Evolutionary conservation across 1,140 invertebrate genomes (phyloP), one percentile per base, ranked within the genome.

Genomic region (roundworm (Caenorhabditis elegans)): DNA sequence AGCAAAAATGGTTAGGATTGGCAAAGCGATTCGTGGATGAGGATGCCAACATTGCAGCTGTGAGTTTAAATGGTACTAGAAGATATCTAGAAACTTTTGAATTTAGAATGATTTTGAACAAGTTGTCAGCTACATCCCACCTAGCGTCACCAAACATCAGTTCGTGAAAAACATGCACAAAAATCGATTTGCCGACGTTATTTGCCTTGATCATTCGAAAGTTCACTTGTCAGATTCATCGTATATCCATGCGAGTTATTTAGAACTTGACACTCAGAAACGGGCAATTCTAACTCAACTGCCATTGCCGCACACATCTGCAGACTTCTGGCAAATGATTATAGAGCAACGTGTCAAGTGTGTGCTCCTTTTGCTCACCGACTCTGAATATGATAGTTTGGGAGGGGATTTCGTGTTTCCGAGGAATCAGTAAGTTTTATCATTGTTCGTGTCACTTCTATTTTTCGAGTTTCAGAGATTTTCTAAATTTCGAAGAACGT

Each of bases 251-350:
- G 78, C 78, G 1, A 79, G 19, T 55, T 70, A n/a, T 8, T 36
- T 79, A 2, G 55, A 79, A 8, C 6, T 79, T 34, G 36, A 51
- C 11, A 70, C 2, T 10, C 22, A 17, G 17, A 55, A 46, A 15
- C 28, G 24, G 17, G 55, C 39, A 0, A 79, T 79, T 24, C 39
- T 79, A 22, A 79, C 78, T 5, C 78, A 79, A 43, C 10, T 79
- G 53, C 78, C 78, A 5, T 39, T 79, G 22, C 19, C 26, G 10
- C 11, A 70, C 4, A 79, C 78, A 0, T 34, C 78, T 8, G 51
- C 53, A 13, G 34, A 46, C 28, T 79, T 79, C 43, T 79, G 78
- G 78, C 78, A 79, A 39, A 79, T 79, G 78, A 26, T 79, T n/a
- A 48, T 79, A 15, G 78, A 79, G 46, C 19, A 43, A 17, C 36